Conservation (phyloP, 2,113 vertebrate species). For the Argyrosomus japonicus region DNA sequence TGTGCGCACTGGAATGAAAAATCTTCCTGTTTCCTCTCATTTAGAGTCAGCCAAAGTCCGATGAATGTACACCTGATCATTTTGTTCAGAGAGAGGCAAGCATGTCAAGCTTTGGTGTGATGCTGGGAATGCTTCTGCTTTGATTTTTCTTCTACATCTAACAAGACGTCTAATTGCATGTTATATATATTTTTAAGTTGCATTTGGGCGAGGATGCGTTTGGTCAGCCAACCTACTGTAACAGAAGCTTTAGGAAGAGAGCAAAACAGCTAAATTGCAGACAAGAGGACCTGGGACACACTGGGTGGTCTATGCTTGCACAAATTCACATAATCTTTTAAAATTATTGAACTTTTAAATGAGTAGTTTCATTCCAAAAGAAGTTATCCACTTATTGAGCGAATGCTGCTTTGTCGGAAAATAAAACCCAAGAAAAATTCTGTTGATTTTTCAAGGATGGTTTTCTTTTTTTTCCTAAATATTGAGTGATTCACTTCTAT, state of each 20-base stretch:
- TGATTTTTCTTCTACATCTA: constrained; percentile 40
- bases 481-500: background rate
- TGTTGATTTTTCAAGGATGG: background rate
- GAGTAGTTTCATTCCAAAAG: background rate
- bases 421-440: background rate
- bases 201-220: constrained; percentile 26
- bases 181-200: constrained; percentile 53
- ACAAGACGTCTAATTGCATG: constrained; percentile 78
- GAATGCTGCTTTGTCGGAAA: background rate
- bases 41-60: constrained; percentile 78
- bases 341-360: background rate
- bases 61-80: constrained; percentile 81
- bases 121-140: constrained; percentile 40
- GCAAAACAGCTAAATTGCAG: constrained; percentile 54
- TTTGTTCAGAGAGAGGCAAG: constrained; percentile 82
- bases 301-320: background rate
- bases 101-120: constrained; percentile 73
- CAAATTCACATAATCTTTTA: background rate
- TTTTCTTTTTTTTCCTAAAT: too few species aligned
- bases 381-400: background rate
- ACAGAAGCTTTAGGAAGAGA: constrained; percentile 56
- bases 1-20: constrained; percentile 41
- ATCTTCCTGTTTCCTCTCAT: constrained; percentile 66
- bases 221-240: constrained; percentile 19
- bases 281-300: background rate